Percentiles rank a stretch among this genome's conserved stretches.
Conservation (phyloP, 2,113 vertebrate species). For the Nothoprocta perdicaria region DNA sequence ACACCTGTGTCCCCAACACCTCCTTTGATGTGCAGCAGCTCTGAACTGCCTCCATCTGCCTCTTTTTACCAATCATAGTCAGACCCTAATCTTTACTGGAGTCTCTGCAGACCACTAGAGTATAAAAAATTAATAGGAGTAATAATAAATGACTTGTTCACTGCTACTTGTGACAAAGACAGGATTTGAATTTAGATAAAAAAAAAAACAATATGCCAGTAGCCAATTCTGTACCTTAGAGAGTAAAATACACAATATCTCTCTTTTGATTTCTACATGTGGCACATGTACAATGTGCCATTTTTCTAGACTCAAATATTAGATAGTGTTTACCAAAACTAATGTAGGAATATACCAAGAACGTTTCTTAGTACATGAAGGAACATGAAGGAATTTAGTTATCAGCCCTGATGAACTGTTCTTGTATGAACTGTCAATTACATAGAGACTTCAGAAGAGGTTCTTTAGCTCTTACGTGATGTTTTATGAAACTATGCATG, state of each 20-base stretch:
- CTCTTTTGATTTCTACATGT: neutral
- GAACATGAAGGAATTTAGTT: neutral
- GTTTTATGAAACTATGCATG: neutral
- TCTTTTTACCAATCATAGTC: neutral
- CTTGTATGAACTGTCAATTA: neutral
- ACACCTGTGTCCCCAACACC: neutral
- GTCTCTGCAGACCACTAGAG: fast-evolving
- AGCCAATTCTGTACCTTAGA: neutral
- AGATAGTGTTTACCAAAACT: neutral
- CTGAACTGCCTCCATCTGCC: neutral
- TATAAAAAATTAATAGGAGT: neutral
- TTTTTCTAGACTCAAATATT: neutral
- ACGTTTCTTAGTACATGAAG: neutral
- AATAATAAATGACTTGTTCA: neutral
- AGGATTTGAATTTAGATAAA: neutral
- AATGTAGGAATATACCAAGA: neutral
- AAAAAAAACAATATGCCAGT: neutral
- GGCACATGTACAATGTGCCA: neutral
- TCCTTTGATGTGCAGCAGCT: neutral
- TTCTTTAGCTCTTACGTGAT: neutral
- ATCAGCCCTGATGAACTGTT: neutral
- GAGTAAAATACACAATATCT: neutral
- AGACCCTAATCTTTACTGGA: neutral
- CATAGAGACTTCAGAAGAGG: neutral
- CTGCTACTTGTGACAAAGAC: neutral